phyloP scores from a whole-genome alignment of 2,888 invertebrate species.

The Stratiomys singularior region DNA sequence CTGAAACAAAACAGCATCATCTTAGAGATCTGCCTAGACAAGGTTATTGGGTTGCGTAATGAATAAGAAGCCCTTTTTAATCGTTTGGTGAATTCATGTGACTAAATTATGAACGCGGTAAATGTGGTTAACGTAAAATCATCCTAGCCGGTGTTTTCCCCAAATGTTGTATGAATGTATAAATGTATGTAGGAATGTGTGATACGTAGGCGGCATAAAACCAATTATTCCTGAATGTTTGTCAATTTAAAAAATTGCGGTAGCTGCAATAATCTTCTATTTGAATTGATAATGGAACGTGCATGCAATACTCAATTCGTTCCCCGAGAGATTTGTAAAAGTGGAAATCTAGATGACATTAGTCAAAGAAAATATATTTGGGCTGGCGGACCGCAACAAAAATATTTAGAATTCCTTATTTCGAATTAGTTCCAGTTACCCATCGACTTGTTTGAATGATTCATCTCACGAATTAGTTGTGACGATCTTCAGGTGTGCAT shows the following conservation, averaged over 20 bases:
- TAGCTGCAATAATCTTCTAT: no score
- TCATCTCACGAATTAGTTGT: slow-evolving; percentile 17
- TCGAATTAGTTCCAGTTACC: neutral
- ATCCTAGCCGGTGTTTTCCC: no score
- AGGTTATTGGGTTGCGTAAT: neutral
- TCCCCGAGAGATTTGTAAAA: no score
- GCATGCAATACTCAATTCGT: no score
- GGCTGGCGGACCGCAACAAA: neutral
- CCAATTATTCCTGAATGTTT: no score
- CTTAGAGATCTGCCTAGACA: neutral
- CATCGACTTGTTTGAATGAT: neutral
- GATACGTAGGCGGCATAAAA: no score
- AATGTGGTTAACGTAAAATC: slow-evolving; percentile 1
- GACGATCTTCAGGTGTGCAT: slow-evolving; percentile 13
- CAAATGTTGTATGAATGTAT: no score
- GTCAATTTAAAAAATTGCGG: no score
- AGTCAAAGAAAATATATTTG: neutral
- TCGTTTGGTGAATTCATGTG: neutral
- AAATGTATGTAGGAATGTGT: no score
- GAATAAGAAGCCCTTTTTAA: neutral
- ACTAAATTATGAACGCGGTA: neutral
- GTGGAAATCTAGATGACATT: no score
- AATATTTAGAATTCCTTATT: slow-evolving; percentile 23
- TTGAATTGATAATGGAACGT: no score
- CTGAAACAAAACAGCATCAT: slow-evolving; percentile 52